Evolutionary conservation across 2,113 vertebrate species (phyloP).

Genomic region (Myotis brandtii): DNA sequence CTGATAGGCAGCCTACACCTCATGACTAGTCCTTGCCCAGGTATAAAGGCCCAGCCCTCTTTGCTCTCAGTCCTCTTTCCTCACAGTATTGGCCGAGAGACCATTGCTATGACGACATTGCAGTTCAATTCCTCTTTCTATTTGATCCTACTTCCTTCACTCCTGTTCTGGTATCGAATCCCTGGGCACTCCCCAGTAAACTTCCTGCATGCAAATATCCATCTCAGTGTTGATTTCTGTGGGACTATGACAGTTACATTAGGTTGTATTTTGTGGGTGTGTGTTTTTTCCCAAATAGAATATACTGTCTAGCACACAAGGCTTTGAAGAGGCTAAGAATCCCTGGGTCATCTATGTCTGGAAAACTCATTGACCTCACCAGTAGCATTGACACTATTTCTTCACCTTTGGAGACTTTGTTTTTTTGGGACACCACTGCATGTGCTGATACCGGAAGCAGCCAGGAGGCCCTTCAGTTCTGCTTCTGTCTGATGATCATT

Average conservation of each 20-base stretch:
- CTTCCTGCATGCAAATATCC: background rate
- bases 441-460: background rate
- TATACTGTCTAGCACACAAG: background rate
- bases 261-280: background rate
- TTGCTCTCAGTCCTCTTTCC: background rate
- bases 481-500: background rate
- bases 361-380: constrained; percentile 31
- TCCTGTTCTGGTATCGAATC: background rate
- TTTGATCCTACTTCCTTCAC: background rate
- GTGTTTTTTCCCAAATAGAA: background rate
- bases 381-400: background rate
- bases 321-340: constrained; percentile 38
- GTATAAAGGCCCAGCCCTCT: background rate
- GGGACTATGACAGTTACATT: background rate
- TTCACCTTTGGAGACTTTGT: constrained; percentile 7
- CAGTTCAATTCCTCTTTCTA: background rate
- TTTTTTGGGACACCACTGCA: background rate
- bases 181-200: background rate
- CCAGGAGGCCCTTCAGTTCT: background rate
- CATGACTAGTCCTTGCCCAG: background rate
- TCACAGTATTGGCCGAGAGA: background rate
- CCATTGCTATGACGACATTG: background rate
- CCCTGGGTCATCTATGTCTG: background rate
- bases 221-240: background rate
- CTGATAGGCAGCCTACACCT: background rate